Evolutionary conservation across 1,140 invertebrate genomes (phyloP).

Genomic region (Micrasema longulum): DNA sequence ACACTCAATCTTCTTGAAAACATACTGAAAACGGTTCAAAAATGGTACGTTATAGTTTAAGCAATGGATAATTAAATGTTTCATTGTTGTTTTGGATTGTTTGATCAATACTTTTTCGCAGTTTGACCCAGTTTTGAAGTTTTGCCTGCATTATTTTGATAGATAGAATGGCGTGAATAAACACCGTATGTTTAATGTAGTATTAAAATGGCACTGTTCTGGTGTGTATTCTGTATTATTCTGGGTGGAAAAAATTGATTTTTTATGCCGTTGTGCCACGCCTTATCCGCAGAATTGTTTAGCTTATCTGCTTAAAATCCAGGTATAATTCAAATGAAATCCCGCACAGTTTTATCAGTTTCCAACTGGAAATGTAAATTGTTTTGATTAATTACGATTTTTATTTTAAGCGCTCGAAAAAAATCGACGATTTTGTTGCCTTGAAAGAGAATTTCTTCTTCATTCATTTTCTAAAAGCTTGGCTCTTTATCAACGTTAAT

Average conservation of each 20-base stretch:
- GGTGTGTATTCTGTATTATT: neutral
- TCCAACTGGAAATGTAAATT: too few relatives aligned
- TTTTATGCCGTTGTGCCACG: neutral
- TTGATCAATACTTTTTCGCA: conserved; percentile 45
- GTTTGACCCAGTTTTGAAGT: conserved; percentile 44
- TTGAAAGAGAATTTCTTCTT: too few relatives aligned
- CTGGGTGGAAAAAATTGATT: conserved; percentile 30
- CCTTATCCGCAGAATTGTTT: too few relatives aligned
- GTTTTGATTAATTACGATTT: too few relatives aligned
- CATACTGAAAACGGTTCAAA: conserved; percentile 8
- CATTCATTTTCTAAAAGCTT: too few relatives aligned
- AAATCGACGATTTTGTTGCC: too few relatives aligned
- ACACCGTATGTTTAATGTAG: conserved; percentile 12
- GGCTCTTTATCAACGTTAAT: too few relatives aligned
- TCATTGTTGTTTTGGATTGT: conserved; percentile 10
- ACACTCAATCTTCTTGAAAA: neutral
- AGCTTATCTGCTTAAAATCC: too few relatives aligned
- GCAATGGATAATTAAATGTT: conserved; percentile 4
- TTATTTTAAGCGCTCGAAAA: too few relatives aligned
- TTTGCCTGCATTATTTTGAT: conserved; percentile 15
- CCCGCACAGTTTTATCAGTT: neutral
- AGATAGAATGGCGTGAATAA: conserved; percentile 35
- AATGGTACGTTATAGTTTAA: conserved; percentile 14
- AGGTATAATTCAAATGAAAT: too few relatives aligned
- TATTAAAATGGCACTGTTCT: conserved; percentile 28